phyloP scores from a whole-genome alignment of 2,113 vertebrate genomes.

The Pangasianodon hypophthalmus region DNA sequence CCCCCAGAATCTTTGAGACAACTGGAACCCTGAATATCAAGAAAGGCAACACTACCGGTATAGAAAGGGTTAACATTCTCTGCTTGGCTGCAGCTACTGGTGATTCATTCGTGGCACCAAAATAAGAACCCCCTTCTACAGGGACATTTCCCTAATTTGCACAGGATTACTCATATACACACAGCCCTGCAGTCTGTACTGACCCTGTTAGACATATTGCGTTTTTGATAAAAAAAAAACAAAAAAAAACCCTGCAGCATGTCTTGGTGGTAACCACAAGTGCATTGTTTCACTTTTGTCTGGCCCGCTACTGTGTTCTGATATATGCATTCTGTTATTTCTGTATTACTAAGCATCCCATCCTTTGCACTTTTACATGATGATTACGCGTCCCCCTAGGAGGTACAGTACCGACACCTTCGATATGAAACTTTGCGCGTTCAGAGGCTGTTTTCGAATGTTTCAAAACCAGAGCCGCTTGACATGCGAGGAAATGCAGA shows the following conservation, averaged over 20 bases:
- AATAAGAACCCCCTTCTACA: constrained; percentile 46
- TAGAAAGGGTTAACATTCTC: constrained; percentile 40
- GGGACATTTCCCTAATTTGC: constrained; percentile 59
- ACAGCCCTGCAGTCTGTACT: neutral
- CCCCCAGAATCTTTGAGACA: neutral
- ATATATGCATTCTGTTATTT: neutral
- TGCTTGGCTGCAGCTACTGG: constrained; percentile 39
- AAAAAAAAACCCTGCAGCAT: neutral
- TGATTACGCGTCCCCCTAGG: neutral
- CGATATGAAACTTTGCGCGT: constrained; percentile 18
- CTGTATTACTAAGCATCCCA: constrained; percentile 17
- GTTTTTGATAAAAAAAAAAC: constrained; percentile 4
- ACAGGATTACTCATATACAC: constrained; percentile 47
- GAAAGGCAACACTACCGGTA: neutral
- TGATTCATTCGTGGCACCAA: constrained; percentile 53
- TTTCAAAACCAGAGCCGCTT: constrained; percentile 35
- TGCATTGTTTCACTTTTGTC: constrained; percentile 33
- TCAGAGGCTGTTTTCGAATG: constrained; percentile 8
- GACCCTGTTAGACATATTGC: constrained; percentile 30
- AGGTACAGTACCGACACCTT: constrained; percentile 22
- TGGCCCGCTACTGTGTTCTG: constrained; percentile 2
- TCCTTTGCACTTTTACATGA: constrained; percentile 16
- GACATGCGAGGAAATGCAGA: constrained; percentile 21
- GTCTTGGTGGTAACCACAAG: constrained; percentile 24
- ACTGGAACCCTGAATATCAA: neutral